Conservation (phyloP, 2,888 invertebrate species). For the Caenorhabditis parvicauda region DNA sequence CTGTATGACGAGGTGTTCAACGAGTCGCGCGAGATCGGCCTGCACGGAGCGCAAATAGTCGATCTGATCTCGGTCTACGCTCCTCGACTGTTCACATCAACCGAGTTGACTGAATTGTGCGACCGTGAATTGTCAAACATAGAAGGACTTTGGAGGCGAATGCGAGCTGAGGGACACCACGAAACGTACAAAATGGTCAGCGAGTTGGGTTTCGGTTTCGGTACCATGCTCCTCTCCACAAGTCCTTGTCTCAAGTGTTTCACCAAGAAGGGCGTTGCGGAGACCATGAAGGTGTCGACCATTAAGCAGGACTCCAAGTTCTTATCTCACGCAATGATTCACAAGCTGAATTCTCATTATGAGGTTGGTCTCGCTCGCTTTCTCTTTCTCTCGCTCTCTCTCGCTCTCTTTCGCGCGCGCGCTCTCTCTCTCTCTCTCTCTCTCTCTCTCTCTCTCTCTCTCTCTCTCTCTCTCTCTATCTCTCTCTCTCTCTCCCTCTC, state of each 20-base stretch:
- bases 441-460: no score
- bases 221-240: conserved; percentile 71
- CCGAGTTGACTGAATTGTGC: conserved; percentile 24
- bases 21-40: conserved; percentile 81
- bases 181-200: conserved; percentile 23
- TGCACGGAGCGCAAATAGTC: conserved; percentile 92
- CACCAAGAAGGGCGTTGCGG: conserved; percentile 20
- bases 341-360: conserved; percentile 90
- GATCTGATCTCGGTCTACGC: conserved; percentile 93
- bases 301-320: conserved; percentile 81
- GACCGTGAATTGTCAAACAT: conserved; percentile 24
- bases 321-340: conserved; percentile 94
- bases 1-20: conserved; percentile 84
- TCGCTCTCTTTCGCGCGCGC: no score
- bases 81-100: conserved; percentile 71
- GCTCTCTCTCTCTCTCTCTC: no score
- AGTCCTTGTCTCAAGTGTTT: conserved; percentile 91
- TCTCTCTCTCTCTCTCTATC: no score
- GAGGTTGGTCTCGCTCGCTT: no score
- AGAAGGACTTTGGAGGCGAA: conserved; percentile 4
- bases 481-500: no score
- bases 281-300: conserved; percentile 35
- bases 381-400: no score
- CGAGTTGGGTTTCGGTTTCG: conserved; percentile 31
- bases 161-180: conserved; percentile 23